Base-by-base conservation (phyloP, 2,797 vertebrate species). In the Rhinatrema bivittatum region DNA sequence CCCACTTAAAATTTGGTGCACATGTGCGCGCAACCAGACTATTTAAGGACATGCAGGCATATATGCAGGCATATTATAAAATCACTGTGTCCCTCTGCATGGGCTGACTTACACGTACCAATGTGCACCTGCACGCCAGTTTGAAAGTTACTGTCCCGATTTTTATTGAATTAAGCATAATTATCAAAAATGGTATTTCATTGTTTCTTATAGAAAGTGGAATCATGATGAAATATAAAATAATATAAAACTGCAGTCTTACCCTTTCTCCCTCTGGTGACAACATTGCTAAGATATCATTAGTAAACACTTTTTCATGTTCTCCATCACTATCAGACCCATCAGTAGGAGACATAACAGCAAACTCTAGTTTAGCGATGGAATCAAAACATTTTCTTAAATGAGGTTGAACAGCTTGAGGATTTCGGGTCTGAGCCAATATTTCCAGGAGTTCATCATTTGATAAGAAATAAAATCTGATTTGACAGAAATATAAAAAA, bases 401-500 rank as follows among this genome's bases (percentile, higher is more conserved):
- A 53, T 91, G 88, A 3, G 89, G 89, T 62, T 91, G 85, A 51
- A 91, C 88, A 2, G 90, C 88, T 57, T 89, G 84, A 7, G 86
- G 89, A 43, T 91, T 91, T 48, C 81, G 57, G 4, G 86, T 91
- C 70, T 91, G 85, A 3, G 87, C 86, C 72, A 89, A 59, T 65
- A 91, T 89, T 69, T 88, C 88, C 36, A 93, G 74, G 24, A 92
- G 80, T 60, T 93, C 87, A 46, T 93, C 88, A 25, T 88, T 90
- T 29, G 88, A 92, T 33, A 93, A 69, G 65, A 93, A 92, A 69
- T 87, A 91, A 78, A 92, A 92, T 46, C 88, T 92, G 51, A 20
- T 17, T 15, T 46, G 25, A 39, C 54, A 29, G 50, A 46, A 25
- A 53, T 14, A 29, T 16, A 44, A 22, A 40, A 29, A 24, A 22